Evolutionary conservation across 2,113 vertebrate genomes (phyloP).

Genomic region (Symphodus melops): DNA sequence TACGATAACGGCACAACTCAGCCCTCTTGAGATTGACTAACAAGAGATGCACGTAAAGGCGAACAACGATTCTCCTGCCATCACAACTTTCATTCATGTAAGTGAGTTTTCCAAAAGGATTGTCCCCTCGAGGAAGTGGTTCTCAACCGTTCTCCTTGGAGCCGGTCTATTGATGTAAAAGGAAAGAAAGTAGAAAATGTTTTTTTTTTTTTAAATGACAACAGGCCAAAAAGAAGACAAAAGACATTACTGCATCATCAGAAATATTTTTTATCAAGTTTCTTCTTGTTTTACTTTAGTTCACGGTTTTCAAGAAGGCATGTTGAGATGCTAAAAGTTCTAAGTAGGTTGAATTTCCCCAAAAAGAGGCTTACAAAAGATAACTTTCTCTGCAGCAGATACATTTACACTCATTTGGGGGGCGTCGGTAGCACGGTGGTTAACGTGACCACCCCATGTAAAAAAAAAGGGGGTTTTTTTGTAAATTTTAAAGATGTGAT

Average conservation of each 20-base stretch:
- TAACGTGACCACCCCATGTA: too few relatives aligned
- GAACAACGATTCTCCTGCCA: background rate
- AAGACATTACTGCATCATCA: too few relatives aligned
- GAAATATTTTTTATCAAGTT: background rate
- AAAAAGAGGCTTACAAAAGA: background rate
- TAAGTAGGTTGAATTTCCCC: background rate
- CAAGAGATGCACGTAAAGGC: background rate
- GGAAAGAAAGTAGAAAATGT: background rate
- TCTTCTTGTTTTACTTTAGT: background rate
- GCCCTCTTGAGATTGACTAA: constrained; percentile 1
- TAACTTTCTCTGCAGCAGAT: background rate
- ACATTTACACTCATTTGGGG: too few relatives aligned
- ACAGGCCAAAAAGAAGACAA: too few relatives aligned
- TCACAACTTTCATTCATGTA: background rate
- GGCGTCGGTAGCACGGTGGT: too few relatives aligned
- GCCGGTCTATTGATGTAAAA: background rate
- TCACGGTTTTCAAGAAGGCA: background rate
- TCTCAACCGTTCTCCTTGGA: background rate
- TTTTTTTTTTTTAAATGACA: too few relatives aligned
- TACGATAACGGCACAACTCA: background rate
- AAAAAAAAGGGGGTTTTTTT: too few relatives aligned
- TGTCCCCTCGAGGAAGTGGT: too few relatives aligned
- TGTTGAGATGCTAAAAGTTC: background rate
- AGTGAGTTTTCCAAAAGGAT: background rate
- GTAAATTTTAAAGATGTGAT: too few relatives aligned